Evolutionary conservation across 2,888 invertebrate genomes (phyloP), one percentile per base, ranked within the genome.

Genomic region (Hyalella azteca): DNA sequence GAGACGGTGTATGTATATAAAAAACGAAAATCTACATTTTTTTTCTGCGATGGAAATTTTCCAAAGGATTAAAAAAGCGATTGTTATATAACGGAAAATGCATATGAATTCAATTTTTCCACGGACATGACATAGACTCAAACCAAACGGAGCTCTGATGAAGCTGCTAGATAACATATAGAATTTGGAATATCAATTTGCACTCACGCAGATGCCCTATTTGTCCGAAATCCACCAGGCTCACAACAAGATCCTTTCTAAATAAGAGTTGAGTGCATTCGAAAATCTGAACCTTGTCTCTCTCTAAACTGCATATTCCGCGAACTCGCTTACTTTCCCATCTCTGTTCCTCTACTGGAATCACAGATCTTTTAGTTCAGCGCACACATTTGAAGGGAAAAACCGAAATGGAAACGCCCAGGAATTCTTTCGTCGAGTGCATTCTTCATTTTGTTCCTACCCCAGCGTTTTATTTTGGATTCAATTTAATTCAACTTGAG

Each of bases 371-470:
- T n/a, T n/a, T n/a, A n/a, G n/a, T n/a, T n/a, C n/a, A n/a, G n/a
- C n/a, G n/a, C n/a, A n/a, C n/a, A n/a, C n/a, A n/a, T n/a, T n/a
- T n/a, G n/a, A n/a, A n/a, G n/a, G n/a, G n/a, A n/a, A n/a, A n/a
- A n/a, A n/a, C n/a, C n/a, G 13, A 54, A 54, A 22, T 2, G 54
- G 29, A 54, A 54, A 54, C 66, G 29, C 39, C 29, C 36, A 15
- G 9, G 26, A 19, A 66, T 66, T 66, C 66, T 66, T 66, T 36
- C 66, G 66, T 19, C 36, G 36, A 36, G 66, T 29, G 32, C 39
- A 66, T 66, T 66, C 66, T 66, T 66, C 66, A 66, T 66, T 66
- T 66, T 66, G 66, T 66, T 36, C 66, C 66, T 7, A 19, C 66
- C 66, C 2, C 66, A 36, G 66, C 15, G 36, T 66, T 66, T 66